These are phyloP conservation scores for Bubo scandiacus DNA, from an alignment of 2,113 vertebrate species.

Conservation along the genomic window DNA sequence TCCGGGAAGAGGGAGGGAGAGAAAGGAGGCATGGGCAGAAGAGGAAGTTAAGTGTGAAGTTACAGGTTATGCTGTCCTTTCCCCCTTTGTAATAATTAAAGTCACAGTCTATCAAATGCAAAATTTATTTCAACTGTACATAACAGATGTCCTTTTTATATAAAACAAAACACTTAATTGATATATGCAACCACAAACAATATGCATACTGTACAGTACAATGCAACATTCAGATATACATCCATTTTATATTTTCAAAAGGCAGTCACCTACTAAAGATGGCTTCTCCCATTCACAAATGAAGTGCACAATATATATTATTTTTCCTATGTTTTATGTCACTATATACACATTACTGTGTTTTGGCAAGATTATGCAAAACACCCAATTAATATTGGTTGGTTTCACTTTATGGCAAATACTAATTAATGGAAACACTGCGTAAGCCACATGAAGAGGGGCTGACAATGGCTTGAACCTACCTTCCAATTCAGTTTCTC, in stretches of 20 bases:
- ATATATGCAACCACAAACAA: constrained; percentile 84
- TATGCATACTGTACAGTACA: constrained; percentile 86
- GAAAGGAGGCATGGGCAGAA: constrained; percentile 19
- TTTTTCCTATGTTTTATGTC: constrained; percentile 44
- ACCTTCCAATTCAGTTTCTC: constrained; percentile 64
- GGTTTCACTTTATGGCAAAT: constrained; percentile 42
- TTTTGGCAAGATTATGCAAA: constrained; percentile 74
- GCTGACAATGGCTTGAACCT: constrained; percentile 54
- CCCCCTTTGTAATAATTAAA: constrained; percentile 72
- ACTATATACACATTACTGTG: constrained; percentile 75
- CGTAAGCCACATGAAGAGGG: constrained; percentile 42
- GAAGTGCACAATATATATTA: constrained; percentile 85
- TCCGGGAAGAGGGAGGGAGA: background rate
- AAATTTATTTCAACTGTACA: constrained; percentile 99
- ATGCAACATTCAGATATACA: constrained; percentile 86
- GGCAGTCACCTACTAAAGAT: constrained; percentile 79
- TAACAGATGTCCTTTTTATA: constrained; percentile 83
- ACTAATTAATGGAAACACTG: constrained; percentile 56
- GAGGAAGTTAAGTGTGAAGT: background rate
- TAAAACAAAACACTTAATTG: constrained; percentile 85
- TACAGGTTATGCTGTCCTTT: constrained; percentile 32
- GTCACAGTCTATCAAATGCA: constrained; percentile 90
- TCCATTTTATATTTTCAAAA: constrained; percentile 72
- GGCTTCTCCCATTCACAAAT: constrained; percentile 86
- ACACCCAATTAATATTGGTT: constrained; percentile 63